phyloP scores from a whole-genome alignment of 2,888 invertebrate species.

The Oxycera nigricornis region DNA sequence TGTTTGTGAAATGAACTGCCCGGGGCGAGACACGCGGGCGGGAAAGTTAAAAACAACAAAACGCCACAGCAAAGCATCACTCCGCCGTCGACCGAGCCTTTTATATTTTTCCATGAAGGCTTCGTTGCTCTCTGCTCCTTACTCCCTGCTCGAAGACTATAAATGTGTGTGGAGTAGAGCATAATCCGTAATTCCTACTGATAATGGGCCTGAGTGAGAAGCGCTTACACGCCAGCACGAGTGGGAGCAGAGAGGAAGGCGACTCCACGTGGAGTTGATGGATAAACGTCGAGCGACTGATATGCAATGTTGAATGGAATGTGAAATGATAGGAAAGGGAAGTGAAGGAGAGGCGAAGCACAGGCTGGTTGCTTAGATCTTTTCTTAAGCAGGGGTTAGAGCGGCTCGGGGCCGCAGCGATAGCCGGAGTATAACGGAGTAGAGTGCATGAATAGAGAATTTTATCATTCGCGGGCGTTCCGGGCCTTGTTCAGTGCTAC shows the following conservation, averaged over 20 bases:
- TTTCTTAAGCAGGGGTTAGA: neutral
- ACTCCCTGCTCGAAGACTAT: too few species aligned
- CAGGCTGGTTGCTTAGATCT: too few species aligned
- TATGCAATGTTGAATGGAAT: too few species aligned
- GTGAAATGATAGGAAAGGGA: neutral
- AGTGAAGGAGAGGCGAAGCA: neutral
- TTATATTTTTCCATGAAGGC: slow-evolving; percentile 21
- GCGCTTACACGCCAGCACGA: neutral
- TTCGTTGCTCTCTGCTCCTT: too few species aligned
- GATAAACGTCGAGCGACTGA: slow-evolving; percentile 4
- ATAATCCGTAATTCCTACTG: slow-evolving; percentile 29
- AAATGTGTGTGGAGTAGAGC: too few species aligned
- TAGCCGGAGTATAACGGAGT: slow-evolving; percentile 13
- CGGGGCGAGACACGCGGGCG: too few species aligned
- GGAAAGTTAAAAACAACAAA: slow-evolving; percentile 24
- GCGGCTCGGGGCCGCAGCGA: neutral
- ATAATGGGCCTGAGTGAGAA: slow-evolving; percentile 26
- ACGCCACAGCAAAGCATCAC: slow-evolving; percentile 13
- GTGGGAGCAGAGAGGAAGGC: neutral
- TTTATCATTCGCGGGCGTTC: too few species aligned
- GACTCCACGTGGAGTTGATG: slow-evolving; percentile 33
- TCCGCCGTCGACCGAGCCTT: slow-evolving; percentile 14
- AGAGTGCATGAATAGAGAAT: slow-evolving; percentile 8
- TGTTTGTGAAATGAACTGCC: too few species aligned
- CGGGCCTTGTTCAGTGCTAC: neutral